These are phyloP conservation scores for Bombus pascuorum DNA, from an alignment of 1,140 invertebrate genomes.

Conservation along the genomic window DNA sequence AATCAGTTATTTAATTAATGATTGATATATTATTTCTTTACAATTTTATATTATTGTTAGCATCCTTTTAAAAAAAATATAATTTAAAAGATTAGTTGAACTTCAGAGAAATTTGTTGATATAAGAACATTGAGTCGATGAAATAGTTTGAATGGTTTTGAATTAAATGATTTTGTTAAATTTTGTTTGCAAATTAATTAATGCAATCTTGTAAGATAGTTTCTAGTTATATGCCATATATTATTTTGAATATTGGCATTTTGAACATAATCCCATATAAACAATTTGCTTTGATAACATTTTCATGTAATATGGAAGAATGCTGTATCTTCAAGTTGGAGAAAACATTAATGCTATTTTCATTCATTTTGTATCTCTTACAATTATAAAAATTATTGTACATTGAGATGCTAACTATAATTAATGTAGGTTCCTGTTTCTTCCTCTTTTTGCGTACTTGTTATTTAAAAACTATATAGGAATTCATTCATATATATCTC, in stretches of 20 bases:
- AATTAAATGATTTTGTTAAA: neutral
- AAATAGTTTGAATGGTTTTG: neutral
- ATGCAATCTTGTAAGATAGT: neutral
- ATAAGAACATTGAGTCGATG: neutral
- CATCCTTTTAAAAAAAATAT: neutral
- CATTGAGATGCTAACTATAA: neutral
- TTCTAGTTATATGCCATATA: neutral
- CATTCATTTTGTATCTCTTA: neutral
- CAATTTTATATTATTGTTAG: neutral
- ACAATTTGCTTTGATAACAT: neutral
- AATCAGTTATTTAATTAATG: conserved; percentile 10
- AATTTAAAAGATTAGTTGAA: neutral
- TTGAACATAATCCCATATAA: neutral
- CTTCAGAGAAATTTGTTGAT: neutral
- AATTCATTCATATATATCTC: neutral
- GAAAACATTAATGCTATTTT: neutral
- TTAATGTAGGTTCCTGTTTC: neutral
- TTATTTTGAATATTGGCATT: neutral
- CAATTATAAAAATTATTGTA: conserved; percentile 5
- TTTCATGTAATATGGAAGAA: neutral
- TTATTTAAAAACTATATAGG: neutral
- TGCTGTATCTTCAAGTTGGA: neutral
- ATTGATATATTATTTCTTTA: neutral
- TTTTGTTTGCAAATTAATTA: neutral
- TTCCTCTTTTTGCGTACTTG: neutral